A percentile compares a stretch with the other conserved stretches of the same genome.
Evolutionary conservation across 2,113 vertebrate species (phyloP).

Genomic region (Dendropsophus ebraccatus): DNA sequence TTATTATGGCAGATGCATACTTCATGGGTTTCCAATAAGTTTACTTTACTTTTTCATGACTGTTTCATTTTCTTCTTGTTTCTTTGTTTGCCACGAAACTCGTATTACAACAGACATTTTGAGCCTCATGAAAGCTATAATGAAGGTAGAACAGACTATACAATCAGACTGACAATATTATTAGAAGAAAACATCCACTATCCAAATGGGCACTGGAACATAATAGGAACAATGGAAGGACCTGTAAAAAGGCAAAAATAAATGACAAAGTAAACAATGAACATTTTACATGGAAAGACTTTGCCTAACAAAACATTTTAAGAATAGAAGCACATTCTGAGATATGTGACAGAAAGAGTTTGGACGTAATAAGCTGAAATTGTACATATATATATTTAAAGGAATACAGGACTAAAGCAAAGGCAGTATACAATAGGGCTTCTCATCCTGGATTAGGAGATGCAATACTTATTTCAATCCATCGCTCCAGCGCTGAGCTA

Average conservation of each 20-base stretch:
- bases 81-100: neutral
- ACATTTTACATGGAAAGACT: neutral
- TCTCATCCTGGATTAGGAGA: no score
- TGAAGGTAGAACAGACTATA: neutral
- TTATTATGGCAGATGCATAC: neutral
- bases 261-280: conserved; percentile 1
- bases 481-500: no score
- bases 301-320: neutral
- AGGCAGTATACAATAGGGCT: no score
- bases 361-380: neutral
- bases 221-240: neutral
- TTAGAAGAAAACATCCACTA: neutral
- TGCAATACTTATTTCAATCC: no score
- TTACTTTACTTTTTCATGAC: neutral
- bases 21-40: neutral
- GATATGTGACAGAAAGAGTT: neutral
- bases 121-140: neutral
- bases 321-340: neutral
- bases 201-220: neutral
- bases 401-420: neutral
- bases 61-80: neutral
- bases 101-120: neutral
- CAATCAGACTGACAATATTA: conserved; percentile 10
- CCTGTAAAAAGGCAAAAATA: neutral
- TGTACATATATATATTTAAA: neutral